Base-by-base conservation (phyloP, 2,888 invertebrate genomes). In the Apodemia mormo region DNA sequence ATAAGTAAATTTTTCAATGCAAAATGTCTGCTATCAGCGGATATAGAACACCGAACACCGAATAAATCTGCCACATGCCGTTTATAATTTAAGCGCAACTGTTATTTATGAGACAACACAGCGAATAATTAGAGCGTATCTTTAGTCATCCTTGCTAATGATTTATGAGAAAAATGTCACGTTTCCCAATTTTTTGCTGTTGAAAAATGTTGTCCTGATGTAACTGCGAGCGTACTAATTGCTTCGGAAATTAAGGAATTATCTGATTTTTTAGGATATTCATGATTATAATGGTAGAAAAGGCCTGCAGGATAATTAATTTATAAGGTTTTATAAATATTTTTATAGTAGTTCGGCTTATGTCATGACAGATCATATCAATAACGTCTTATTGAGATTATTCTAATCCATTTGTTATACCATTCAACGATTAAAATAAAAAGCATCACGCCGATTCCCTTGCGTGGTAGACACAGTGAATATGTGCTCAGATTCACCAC, bases 101-200 rank as follows among this genome's bases (percentile, higher is more conserved):
- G 58, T 58, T 58, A 58, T 58, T 58, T 58, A 58, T 58, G 58
- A 54, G 54, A 58, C 58, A 58, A 58, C 45, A 45, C 58, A n/a
- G 56, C 10, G 58, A 22, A 29, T 58, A 58, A 58, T 58, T 58
- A 58, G 58, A 58, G 58, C 58, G 58, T 58, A 58, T 58, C 58
- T 58, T 58, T 29, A 29, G 58, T 30, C 58, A 58, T 22, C 30
- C 29, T 58, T 29, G 29, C 10, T 58, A 58, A 58, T 29, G 58
- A 58, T 58, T 58, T 58, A 58, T 58, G 58, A 58, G 58, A 58
- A 58, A 58, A 58, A 58, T 58, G 58, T 58, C 58, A 29, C 58
- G 58, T 58, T 58, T 58, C 29, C 1, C 58, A 6, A 64, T 64
- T 64, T 64, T 64, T 64, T 9, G 2, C 33, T 64, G 30, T 61